phyloP scores from a whole-genome alignment of 2,888 invertebrate species.

The Eristalinus sepulchralis region DNA sequence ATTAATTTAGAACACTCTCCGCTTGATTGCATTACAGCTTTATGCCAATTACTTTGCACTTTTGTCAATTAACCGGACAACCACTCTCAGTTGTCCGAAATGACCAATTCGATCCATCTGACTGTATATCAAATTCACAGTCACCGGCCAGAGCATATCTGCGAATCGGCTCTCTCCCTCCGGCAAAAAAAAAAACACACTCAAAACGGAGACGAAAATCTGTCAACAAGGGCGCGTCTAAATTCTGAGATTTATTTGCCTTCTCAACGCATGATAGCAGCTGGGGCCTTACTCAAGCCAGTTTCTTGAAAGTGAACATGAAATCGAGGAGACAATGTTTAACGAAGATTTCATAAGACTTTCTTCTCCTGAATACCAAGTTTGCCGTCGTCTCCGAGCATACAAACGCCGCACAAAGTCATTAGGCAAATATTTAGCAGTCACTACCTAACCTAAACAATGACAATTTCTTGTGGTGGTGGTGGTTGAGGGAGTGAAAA shows the following conservation, averaged over 20 bases:
- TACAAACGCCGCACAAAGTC: constrained; percentile 4
- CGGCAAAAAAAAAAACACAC: background rate
- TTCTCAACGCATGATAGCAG: background rate
- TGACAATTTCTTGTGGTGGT: background rate
- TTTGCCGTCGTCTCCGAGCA: background rate
- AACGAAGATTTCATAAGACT: constrained; percentile 16
- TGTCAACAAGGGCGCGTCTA: constrained; percentile 32
- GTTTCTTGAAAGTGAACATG: background rate
- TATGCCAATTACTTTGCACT: constrained; percentile 60
- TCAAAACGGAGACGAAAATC: constrained; percentile 4
- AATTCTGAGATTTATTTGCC: constrained; percentile 15
- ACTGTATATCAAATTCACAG: background rate
- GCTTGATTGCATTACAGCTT: constrained; percentile 19
- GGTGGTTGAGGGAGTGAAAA: background rate
- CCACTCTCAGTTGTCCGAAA: constrained; percentile 17
- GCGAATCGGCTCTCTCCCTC: background rate
- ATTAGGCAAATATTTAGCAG: constrained; percentile 49
- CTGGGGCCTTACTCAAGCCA: background rate
- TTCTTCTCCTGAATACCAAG: background rate
- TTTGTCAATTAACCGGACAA: constrained; percentile 57
- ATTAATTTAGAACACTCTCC: constrained; percentile 42
- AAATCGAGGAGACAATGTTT: constrained; percentile 20
- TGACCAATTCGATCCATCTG: background rate
- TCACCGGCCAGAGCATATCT: background rate
- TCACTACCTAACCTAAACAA: constrained; percentile 15